phyloP scores from a whole-genome alignment of 2,797 vertebrate genomes.

The Callimico goeldii region DNA sequence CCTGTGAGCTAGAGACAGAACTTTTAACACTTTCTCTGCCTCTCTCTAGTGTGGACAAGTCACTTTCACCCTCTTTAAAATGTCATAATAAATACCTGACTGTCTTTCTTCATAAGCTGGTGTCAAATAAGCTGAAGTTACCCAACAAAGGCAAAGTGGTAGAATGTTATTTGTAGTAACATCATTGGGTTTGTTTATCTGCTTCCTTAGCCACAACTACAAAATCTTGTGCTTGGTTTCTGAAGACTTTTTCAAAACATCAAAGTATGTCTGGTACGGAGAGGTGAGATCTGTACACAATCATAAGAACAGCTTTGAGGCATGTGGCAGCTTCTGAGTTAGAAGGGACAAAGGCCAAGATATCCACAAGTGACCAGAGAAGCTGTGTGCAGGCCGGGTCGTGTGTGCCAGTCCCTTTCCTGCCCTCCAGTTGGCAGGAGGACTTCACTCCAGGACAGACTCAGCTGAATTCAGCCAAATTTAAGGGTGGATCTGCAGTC shows the following conservation, averaged over 20 bases:
- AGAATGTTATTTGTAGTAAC: background rate
- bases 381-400: background rate
- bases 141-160: background rate
- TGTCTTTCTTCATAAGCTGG: too few species aligned
- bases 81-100: background rate
- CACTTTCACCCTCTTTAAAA: background rate
- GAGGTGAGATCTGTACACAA: background rate
- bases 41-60: rapidly evolving
- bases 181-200: background rate
- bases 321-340: background rate
- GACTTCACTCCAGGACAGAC: background rate
- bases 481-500: background rate
- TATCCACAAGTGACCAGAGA: background rate
- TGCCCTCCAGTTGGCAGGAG: background rate
- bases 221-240: background rate
- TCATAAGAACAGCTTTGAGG: background rate
- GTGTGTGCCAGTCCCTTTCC: background rate
- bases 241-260: background rate
- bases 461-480: background rate
- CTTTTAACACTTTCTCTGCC: too few species aligned
- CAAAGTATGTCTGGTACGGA: background rate
- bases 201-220: background rate
- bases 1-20: rapidly evolving
- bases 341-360: background rate
- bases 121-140: background rate